Conservation (phyloP, 2,113 vertebrate genomes). For the Pteropus alecto region DNA sequence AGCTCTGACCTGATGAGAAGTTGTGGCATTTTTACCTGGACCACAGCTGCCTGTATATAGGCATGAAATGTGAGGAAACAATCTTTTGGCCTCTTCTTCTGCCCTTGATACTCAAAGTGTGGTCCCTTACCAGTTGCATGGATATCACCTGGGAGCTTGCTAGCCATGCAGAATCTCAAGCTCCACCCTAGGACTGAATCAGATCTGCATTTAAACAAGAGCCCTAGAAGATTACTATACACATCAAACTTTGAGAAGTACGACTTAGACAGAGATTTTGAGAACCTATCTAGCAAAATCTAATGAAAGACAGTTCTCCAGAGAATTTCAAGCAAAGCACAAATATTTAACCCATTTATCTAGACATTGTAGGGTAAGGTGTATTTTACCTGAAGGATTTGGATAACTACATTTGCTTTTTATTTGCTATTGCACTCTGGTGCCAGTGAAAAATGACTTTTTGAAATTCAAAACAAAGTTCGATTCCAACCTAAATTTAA, state of each 20-base stretch:
- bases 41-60: background rate
- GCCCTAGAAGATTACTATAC: background rate
- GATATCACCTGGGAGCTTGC: background rate
- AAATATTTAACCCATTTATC: background rate
- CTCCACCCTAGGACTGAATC: background rate
- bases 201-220: background rate
- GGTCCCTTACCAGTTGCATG: background rate
- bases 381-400: background rate
- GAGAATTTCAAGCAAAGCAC: background rate
- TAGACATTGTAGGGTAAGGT: background rate
- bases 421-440: background rate
- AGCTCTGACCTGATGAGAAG: background rate
- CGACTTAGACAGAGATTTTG: background rate
- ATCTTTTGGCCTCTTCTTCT: background rate
- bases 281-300: background rate
- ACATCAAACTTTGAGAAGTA: background rate
- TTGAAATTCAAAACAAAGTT: slow-evolving; percentile 48
- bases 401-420: background rate
- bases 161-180: background rate
- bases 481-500: slow-evolving; percentile 37
- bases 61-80: background rate
- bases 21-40: background rate
- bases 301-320: background rate
- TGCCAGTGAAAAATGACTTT: slow-evolving; percentile 47
- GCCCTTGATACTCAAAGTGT: background rate